A percentile compares a stretch with the other conserved stretches of the same genome.
Conservation (phyloP, 2,888 invertebrate species). For the Spatulosminthurus flaviceps region DNA sequence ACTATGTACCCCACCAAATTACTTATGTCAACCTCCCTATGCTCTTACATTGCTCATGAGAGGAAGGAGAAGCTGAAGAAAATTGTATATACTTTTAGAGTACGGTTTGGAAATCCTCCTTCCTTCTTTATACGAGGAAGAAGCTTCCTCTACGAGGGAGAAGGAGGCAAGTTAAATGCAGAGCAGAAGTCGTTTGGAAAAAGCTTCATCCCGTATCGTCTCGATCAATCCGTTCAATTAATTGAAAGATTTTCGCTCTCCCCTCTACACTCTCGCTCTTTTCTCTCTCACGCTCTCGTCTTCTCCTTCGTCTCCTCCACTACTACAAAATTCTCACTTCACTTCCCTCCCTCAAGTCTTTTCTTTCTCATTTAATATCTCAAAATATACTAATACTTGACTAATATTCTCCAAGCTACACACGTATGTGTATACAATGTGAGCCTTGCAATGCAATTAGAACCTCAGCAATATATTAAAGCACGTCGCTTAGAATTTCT, state of each 20-base stretch:
- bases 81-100: neutral
- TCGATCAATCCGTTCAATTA: slow-evolving; percentile 52
- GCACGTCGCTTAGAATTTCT: slow-evolving; percentile 32
- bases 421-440: neutral
- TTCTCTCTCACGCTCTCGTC: neutral
- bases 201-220: slow-evolving; percentile 45
- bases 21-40: too few species aligned
- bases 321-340: slow-evolving; percentile 25
- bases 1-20: too few species aligned
- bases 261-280: neutral
- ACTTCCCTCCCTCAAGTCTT: neutral
- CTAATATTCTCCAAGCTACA: neutral
- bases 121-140: too few species aligned
- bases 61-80: too few species aligned
- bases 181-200: slow-evolving; percentile 29
- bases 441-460: neutral
- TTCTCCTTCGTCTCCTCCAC: neutral
- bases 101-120: neutral
- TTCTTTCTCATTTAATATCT: slow-evolving; percentile 23
- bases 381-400: slow-evolving; percentile 7
- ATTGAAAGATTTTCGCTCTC: slow-evolving; percentile 43
- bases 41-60: too few species aligned
- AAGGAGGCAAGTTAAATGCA: slow-evolving; percentile 10
- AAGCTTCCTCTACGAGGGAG: too few species aligned
- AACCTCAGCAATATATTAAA: slow-evolving; percentile 23